A percentile compares a stretch with the other conserved stretches of the same genome.
These are phyloP conservation scores for Brienomyrus longianalis DNA, from an alignment of 2,113 vertebrate species.

Conservation along the genomic window DNA sequence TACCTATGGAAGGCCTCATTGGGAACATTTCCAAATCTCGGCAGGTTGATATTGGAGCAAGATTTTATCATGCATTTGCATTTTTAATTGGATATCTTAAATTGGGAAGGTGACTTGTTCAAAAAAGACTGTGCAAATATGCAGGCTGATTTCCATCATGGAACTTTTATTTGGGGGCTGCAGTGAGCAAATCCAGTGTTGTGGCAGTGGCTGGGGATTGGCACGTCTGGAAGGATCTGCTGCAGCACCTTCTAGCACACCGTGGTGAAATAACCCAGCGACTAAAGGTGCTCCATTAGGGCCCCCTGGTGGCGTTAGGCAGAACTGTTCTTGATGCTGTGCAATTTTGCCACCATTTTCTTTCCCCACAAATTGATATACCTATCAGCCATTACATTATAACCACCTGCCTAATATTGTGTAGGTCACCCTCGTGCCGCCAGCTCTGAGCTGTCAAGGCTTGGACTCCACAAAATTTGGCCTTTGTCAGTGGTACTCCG, in stretches of 20 bases:
- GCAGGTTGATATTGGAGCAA: not conserved
- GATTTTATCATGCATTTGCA: not conserved
- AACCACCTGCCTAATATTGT: not conserved
- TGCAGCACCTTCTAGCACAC: not conserved
- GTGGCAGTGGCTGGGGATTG: not conserved
- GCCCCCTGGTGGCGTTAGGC: not conserved
- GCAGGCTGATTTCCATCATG: not conserved
- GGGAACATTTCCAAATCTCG: not conserved
- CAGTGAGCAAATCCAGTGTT: not conserved
- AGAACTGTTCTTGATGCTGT: not conserved
- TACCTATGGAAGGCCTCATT: not conserved
- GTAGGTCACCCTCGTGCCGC: not conserved
- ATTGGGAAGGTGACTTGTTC: not conserved
- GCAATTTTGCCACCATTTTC: not conserved
- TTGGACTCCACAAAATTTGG: not conserved
- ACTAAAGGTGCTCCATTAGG: not conserved
- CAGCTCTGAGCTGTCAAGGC: not conserved
- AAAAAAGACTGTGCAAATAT: not conserved
- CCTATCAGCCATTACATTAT: not conserved
- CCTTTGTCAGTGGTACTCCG: not conserved
- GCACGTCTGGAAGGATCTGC: not conserved
- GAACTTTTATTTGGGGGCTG: not conserved
- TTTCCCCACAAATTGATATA: not conserved
- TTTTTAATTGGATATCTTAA: not conserved
- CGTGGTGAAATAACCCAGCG: not conserved